These are phyloP conservation scores for Ophioninae sp. DNA, from an alignment of 2,888 invertebrate genomes.

Conservation along the genomic window DNA sequence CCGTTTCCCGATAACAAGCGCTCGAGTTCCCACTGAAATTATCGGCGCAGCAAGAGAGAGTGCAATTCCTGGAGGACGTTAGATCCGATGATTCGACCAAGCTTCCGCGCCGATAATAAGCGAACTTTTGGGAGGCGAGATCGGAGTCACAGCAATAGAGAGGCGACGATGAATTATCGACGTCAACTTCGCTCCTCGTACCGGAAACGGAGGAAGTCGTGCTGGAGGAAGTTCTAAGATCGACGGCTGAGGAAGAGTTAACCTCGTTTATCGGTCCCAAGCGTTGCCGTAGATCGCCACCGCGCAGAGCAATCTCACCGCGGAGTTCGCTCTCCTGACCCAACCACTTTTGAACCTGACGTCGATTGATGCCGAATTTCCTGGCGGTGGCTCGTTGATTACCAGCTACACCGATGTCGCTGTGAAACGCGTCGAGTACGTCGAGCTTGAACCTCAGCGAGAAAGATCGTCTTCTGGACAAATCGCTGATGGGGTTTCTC, in stretches of 20 bases:
- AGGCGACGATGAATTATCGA: constrained; percentile 66
- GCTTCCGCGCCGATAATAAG: constrained; percentile 66
- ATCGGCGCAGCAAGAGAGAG: constrained; percentile 73
- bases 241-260: constrained; percentile 70
- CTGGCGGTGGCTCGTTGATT: constrained; percentile 82
- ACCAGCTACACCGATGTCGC: constrained; percentile 79
- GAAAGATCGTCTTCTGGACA: constrained; percentile 80
- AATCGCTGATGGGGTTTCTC: constrained; percentile 62
- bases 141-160: constrained; percentile 69
- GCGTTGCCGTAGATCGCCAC: constrained; percentile 77
- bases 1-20: constrained; percentile 55
- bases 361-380: constrained; percentile 82
- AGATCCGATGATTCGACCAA: constrained; percentile 60
- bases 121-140: constrained; percentile 59
- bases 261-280: constrained; percentile 75
- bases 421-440: constrained; percentile 81
- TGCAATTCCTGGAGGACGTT: constrained; percentile 66
- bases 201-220: constrained; percentile 29
- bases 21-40: constrained; percentile 55
- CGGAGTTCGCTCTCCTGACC: constrained; percentile 80
- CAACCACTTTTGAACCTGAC: constrained; percentile 83
- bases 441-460: constrained; percentile 81
- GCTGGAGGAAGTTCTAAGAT: constrained; percentile 71
- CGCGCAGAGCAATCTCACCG: constrained; percentile 76
- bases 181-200: constrained; percentile 69